These are phyloP conservation scores for Drosophila anomalata DNA, from an alignment of 2,888 invertebrate genomes.

Conservation along the genomic window DNA sequence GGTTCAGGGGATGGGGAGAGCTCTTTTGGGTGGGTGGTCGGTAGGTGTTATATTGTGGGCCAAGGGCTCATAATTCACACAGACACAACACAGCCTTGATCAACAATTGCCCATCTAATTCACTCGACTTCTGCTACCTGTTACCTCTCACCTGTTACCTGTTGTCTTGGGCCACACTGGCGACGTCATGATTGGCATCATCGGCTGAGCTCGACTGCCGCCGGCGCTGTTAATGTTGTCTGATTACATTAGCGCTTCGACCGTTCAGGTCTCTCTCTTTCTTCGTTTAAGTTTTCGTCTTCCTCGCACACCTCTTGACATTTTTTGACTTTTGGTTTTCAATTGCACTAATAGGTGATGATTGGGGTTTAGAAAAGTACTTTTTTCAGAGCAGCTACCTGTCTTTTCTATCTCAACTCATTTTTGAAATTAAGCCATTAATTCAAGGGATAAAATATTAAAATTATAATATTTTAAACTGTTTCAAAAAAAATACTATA, in stretches of 20 bases:
- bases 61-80: slow-evolving; percentile 26
- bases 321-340: slow-evolving; percentile 43
- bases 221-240: slow-evolving; percentile 75
- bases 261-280: slow-evolving; percentile 19
- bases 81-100: slow-evolving; percentile 18
- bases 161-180: slow-evolving; percentile 39
- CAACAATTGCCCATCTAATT: slow-evolving; percentile 78
- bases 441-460: no score
- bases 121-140: slow-evolving; percentile 62
- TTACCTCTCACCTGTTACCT: slow-evolving; percentile 51
- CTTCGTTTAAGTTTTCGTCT: not conserved
- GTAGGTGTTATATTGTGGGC: not conserved
- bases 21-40: not conserved
- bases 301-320: slow-evolving; percentile 59
- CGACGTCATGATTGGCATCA: slow-evolving; percentile 46
- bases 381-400: no score
- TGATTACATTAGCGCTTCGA: slow-evolving; percentile 69
- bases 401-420: no score
- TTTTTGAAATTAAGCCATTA: no score
- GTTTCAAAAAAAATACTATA: no score
- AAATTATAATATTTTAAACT: no score
- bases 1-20: not conserved
- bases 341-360: slow-evolving; percentile 14
- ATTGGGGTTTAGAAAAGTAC: not conserved
- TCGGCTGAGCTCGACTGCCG: slow-evolving; percentile 51